A percentile compares a stretch with the other conserved stretches of the same genome.
phyloP scores from a whole-genome alignment of 2,888 invertebrate species.

The Pelosia muscerda region DNA sequence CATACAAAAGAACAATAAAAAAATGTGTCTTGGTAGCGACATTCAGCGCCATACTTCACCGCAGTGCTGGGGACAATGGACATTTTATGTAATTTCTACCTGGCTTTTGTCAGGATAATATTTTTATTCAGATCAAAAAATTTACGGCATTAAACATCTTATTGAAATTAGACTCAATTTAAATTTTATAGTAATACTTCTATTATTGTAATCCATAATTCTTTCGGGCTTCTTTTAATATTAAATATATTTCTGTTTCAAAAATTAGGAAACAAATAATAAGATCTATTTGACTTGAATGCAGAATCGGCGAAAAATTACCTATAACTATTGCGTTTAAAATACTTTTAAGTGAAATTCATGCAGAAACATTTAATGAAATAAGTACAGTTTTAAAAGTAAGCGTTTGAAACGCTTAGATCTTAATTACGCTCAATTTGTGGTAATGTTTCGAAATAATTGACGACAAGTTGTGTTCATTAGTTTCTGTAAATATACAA shows the following conservation, averaged over 20 bases:
- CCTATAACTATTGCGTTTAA: too few relatives aligned
- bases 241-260: too few relatives aligned
- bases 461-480: background rate
- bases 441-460: background rate
- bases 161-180: background rate
- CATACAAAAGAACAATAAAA: constrained; percentile 43
- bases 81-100: constrained; percentile 36
- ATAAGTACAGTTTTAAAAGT: too few relatives aligned
- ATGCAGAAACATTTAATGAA: too few relatives aligned
- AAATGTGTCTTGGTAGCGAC: constrained; percentile 45
- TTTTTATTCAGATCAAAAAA: constrained; percentile 37
- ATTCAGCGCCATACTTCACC: constrained; percentile 45
- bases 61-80: constrained; percentile 37
- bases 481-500: background rate
- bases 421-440: background rate
- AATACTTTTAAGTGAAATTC: too few relatives aligned
- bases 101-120: constrained; percentile 41
- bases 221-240: too few relatives aligned
- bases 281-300: too few relatives aligned
- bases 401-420: background rate
- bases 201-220: too few relatives aligned
- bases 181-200: too few relatives aligned
- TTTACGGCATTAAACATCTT: constrained; percentile 1
- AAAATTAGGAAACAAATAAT: too few relatives aligned
- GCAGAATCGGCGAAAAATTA: too few relatives aligned